phyloP scores from a whole-genome alignment of 2,888 invertebrate genomes.

The Orthosia cruda region DNA sequence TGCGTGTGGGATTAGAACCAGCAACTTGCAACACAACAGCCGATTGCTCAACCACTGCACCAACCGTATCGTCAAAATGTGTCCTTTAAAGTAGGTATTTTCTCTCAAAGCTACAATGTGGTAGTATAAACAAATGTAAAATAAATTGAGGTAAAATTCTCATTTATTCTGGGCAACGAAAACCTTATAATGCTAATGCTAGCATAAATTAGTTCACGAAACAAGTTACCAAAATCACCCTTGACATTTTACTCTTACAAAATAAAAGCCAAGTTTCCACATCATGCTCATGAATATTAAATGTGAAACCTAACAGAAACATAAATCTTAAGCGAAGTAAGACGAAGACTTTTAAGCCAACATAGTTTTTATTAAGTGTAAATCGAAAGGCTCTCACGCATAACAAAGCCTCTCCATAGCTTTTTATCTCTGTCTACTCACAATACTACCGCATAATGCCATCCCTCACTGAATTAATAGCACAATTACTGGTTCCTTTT shows the following conservation, averaged over 20 bases:
- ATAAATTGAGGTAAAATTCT: too few relatives aligned
- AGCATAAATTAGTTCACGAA: background rate
- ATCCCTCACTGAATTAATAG: background rate
- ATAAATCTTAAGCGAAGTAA: background rate
- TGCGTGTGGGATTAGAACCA: too few relatives aligned
- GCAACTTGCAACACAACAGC: too few relatives aligned
- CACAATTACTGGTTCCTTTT: background rate
- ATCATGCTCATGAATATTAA: constrained; percentile 9
- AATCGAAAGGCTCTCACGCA: too few relatives aligned
- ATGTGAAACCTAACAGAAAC: background rate
- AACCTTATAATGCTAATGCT: background rate
- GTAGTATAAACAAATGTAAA: too few relatives aligned
- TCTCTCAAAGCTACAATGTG: too few relatives aligned
- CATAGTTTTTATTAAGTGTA: background rate
- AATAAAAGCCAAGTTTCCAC: background rate
- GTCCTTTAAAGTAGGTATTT: too few relatives aligned
- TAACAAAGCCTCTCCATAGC: too few relatives aligned
- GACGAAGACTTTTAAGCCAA: background rate
- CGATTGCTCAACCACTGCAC: too few relatives aligned
- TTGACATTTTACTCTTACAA: constrained; percentile 1
- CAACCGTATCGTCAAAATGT: too few relatives aligned
- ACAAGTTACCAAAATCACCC: background rate
- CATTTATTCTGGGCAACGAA: too few relatives aligned
- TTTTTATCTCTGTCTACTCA: background rate
- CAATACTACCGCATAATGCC: background rate